phyloP scores from a whole-genome alignment of 2,888 invertebrate genomes.

The Heterodera filipjevi region DNA sequence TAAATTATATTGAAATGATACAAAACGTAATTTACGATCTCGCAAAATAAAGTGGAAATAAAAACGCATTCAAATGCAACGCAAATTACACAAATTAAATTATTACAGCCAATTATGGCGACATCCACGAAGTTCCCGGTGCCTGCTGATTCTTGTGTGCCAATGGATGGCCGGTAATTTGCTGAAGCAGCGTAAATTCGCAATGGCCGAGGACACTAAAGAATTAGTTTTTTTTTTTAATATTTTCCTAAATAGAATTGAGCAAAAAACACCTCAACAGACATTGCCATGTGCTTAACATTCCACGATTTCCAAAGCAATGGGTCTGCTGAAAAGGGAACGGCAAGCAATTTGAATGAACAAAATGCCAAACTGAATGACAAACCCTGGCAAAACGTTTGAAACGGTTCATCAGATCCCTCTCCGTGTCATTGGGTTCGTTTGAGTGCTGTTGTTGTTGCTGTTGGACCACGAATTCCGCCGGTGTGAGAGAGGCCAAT shows the following conservation, averaged over 20 bases:
- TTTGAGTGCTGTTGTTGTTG: neutral
- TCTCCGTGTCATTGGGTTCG: neutral
- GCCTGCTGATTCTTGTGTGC: neutral
- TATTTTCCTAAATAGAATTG: too few species aligned
- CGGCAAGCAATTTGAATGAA: neutral
- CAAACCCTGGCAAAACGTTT: constrained; percentile 27
- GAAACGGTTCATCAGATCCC: neutral
- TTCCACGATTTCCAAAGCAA: constrained; percentile 25
- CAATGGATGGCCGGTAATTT: neutral
- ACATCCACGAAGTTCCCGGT: neutral
- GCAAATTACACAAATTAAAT: neutral
- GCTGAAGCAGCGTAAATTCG: neutral
- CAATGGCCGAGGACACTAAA: neutral
- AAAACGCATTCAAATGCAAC: neutral
- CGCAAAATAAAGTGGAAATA: neutral
- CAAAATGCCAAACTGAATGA: neutral
- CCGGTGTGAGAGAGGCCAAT: neutral
- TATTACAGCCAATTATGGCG: neutral
- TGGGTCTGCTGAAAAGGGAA: constrained; percentile 20
- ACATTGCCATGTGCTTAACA: constrained; percentile 10
- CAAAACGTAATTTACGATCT: too few species aligned
- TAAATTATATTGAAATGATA: too few species aligned
- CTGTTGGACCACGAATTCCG: neutral
- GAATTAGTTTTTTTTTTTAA: too few species aligned
- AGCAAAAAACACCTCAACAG: neutral